Conservation (phyloP, 2,888 invertebrate species). For the Mythimna lalbum region DNA sequence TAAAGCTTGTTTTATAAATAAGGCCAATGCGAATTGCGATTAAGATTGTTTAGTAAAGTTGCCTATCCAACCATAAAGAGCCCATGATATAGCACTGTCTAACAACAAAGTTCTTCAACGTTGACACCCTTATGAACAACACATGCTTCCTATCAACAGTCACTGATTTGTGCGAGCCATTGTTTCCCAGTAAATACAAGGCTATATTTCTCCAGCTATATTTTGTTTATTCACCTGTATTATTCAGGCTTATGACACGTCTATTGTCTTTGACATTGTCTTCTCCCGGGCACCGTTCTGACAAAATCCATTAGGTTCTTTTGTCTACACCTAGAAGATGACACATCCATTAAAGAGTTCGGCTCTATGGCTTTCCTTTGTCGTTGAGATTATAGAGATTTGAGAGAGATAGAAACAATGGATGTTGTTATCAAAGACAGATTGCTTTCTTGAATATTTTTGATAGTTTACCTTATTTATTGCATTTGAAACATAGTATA, state of each 20-base stretch:
- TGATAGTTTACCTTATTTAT: background rate
- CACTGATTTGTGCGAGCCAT: too few relatives aligned
- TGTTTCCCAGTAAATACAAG: background rate
- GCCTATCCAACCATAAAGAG: background rate
- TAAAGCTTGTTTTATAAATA: too few relatives aligned
- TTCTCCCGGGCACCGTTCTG: conserved; percentile 3
- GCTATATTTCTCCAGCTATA: background rate
- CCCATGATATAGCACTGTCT: background rate
- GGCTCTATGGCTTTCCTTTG: conserved; percentile 30
- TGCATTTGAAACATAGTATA: background rate
- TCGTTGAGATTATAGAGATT: background rate
- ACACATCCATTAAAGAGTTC: conserved; percentile 36
- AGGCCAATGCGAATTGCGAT: too few relatives aligned
- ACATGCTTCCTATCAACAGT: background rate
- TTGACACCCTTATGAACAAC: background rate
- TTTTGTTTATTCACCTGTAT: conserved; percentile 8
- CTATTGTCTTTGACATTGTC: conserved; percentile 16
- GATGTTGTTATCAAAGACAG: background rate
- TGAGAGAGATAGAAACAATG: conserved; percentile 16
- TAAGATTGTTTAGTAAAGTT: background rate
- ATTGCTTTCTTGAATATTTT: background rate
- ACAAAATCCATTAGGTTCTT: conserved; percentile 37
- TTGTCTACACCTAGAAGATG: conserved; percentile 36
- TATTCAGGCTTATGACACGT: background rate
- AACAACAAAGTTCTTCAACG: background rate